A percentile compares a stretch with the other conserved stretches of the same genome.
phyloP scores from a whole-genome alignment of 2,797 vertebrate species.

The Chiroxiphia lanceolata region DNA sequence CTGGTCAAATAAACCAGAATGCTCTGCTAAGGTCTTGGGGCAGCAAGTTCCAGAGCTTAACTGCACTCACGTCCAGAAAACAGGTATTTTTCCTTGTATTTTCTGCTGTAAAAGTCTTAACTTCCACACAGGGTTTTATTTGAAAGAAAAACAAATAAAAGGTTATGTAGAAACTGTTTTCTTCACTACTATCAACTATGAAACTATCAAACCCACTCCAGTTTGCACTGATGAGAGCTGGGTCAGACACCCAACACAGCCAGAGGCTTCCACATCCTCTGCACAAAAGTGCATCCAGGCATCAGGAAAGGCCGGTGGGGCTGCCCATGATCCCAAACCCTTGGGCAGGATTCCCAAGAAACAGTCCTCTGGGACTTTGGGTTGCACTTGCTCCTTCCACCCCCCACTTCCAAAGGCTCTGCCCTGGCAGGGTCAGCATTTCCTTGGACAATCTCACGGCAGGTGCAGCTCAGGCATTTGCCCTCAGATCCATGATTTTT shows the following conservation, averaged over 20 bases:
- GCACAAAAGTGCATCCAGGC: background rate
- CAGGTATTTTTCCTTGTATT: background rate
- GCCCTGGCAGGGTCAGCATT: fast-evolving
- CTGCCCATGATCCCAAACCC: background rate
- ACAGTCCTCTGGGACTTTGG: background rate
- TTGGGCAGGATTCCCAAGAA: too few relatives aligned
- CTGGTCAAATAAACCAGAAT: background rate
- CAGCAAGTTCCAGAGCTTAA: background rate
- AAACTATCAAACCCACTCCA: background rate
- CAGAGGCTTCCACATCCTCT: background rate
- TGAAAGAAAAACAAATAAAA: background rate
- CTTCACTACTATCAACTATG: background rate
- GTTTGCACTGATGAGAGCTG: background rate
- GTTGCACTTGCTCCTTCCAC: background rate
- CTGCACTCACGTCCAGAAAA: fast-evolving
- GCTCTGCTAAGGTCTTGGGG: background rate
- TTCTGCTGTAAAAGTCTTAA: background rate
- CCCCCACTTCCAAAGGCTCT: background rate
- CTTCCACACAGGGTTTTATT: background rate
- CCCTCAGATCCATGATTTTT: fast-evolving
- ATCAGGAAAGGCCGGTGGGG: fast-evolving
- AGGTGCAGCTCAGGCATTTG: background rate
- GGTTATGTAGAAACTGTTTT: background rate
- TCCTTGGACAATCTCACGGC: fast-evolving
- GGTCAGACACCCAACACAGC: background rate